phyloP scores from a whole-genome alignment of 2,797 vertebrate genomes.

The Malacoraja senta region DNA sequence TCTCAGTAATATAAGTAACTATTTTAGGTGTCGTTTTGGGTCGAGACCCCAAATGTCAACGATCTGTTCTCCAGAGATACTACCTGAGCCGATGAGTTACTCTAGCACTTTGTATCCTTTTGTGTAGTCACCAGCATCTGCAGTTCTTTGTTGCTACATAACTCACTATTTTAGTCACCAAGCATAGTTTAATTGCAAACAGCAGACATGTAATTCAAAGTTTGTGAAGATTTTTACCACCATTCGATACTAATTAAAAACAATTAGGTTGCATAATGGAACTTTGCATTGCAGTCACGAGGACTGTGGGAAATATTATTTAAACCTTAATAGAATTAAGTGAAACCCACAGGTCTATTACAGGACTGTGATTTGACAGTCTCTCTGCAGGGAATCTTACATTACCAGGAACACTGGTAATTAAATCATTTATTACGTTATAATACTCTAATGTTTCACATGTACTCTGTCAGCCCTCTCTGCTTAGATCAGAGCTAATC shows the following conservation, averaged over 20 bases:
- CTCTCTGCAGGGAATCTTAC: slow-evolving; percentile 74
- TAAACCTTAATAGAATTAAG: slow-evolving; percentile 75
- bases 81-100: no score
- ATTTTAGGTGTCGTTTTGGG: background rate
- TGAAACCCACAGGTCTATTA: slow-evolving; percentile 73
- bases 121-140: no score
- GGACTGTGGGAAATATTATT: slow-evolving; percentile 75
- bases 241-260: slow-evolving; percentile 68
- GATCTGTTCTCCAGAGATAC: no score
- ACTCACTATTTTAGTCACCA: background rate
- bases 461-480: slow-evolving; percentile 74
- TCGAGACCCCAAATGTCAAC: no score
- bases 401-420: slow-evolving; percentile 77
- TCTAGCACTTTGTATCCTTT: no score
- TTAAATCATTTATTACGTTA: slow-evolving; percentile 77
- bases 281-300: slow-evolving; percentile 60
- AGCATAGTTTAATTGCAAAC: slow-evolving; percentile 16
- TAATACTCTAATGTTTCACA: slow-evolving; percentile 76
- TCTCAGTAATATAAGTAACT: background rate
- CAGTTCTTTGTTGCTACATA: no score
- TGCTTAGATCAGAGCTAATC: slow-evolving; percentile 75
- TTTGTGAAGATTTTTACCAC: slow-evolving; percentile 63
- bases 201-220: slow-evolving; percentile 63
- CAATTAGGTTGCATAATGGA: slow-evolving; percentile 67
- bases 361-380: slow-evolving; percentile 69